Evolutionary conservation across 2,888 invertebrate genomes (phyloP).

Genomic region (Drosophila anceps): DNA sequence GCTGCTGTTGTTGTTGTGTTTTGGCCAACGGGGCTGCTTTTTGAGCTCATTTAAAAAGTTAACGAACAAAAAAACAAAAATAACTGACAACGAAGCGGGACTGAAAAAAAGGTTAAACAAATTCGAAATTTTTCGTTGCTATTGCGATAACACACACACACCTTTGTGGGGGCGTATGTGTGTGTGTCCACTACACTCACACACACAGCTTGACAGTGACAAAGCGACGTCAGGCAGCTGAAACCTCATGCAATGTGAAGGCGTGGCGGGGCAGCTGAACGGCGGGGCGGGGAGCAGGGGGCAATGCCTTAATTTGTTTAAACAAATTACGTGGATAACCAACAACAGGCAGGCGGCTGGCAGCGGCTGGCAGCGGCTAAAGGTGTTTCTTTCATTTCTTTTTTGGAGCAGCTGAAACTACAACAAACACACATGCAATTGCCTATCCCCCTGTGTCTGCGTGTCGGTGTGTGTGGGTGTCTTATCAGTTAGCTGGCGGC

Average conservation of each 20-base stretch:
- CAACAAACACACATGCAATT: conserved; percentile 54
- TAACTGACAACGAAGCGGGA: conserved; percentile 29
- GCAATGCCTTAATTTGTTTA: conserved; percentile 76
- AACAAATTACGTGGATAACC: conserved; percentile 77
- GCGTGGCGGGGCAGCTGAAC: too few species aligned
- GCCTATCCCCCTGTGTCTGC: neutral
- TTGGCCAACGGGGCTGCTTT: conserved; percentile 62
- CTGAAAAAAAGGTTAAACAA: conserved; percentile 76
- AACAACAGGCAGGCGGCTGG: conserved; percentile 19
- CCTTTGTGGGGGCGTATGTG: conserved; percentile 23
- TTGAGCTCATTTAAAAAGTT: conserved; percentile 66
- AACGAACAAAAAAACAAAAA: conserved; percentile 34
- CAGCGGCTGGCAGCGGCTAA: conserved; percentile 23
- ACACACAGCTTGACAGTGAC: conserved; percentile 64
- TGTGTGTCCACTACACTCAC: conserved; percentile 29
- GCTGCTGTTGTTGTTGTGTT: conserved; percentile 30
- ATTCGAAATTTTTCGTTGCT: conserved; percentile 61
- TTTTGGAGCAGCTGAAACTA: conserved; percentile 59
- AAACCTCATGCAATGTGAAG: conserved; percentile 19
- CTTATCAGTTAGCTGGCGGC: conserved; percentile 59
- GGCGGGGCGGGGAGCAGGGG: conserved; percentile 4
- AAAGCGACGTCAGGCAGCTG: conserved; percentile 75
- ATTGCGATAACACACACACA: conserved; percentile 57
- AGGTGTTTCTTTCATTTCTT: conserved; percentile 37
- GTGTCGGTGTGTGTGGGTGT: conserved; percentile 40